Evolutionary conservation across 1,140 invertebrate genomes (phyloP), one percentile per base, ranked within the genome.

Genomic region (Meloidogyne hapla): DNA sequence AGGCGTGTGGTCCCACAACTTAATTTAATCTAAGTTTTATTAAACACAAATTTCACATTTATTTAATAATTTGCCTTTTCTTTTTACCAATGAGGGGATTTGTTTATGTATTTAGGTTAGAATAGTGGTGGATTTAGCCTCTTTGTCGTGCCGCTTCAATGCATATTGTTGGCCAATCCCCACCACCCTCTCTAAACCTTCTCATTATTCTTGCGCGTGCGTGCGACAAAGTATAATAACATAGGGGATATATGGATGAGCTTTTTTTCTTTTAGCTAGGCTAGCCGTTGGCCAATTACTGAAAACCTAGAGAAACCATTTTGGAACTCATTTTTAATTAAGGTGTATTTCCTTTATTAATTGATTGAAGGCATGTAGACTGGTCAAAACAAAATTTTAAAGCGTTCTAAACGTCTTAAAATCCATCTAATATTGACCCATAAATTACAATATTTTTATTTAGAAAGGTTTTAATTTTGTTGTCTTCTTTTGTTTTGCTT

Each of bases 1-100:
- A 12, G 9, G 12, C 2, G 40, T 42, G 9, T 42, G 9, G 5
- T n/a, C 5, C n/a, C 4, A 33, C 9, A 6, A 33, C 6, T 56
- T 56, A 56, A 56, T 56, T 56, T 56, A 56, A 56, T 56, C 18
- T n/a, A 56, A 56, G n/a, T 56, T 56, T 56, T 13, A 56, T 56
- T 56, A 56, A n/a, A 56, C 4, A 21, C 8, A 18, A 48, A 48
- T 48, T 48, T 56, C n/a, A 56, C 18, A 56, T n/a, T n/a, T 56
- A n/a, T 56, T 56, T 56, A 33, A 33, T 33, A 33, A 6, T 33
- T 33, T 8, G 4, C 33, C 5, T 48, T n/a, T 56, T 56, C 1
- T 15, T 56, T n/a, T 1, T 21, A n/a, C 1, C n/a, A 56, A 15
- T n/a, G 48, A 5, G n/a, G 48, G 48, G 18, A 48, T 48, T 48